Base-by-base conservation (phyloP, 2,888 invertebrate genomes). In the Ophion costatus region DNA sequence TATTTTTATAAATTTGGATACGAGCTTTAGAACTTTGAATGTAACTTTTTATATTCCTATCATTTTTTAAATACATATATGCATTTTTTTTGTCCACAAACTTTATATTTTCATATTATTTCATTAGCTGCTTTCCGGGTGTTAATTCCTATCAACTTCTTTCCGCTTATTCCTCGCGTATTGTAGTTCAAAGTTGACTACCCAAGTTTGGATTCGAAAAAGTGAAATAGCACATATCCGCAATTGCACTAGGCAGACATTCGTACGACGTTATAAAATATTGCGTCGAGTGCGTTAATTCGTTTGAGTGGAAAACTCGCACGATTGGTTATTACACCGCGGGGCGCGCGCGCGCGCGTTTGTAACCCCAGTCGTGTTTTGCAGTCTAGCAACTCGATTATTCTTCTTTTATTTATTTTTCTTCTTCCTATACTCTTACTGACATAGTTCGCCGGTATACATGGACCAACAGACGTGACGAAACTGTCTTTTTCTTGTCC, bases 291-390 rank as follows among this genome's bases (percentile, higher is more conserved):
- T 29, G 2, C 57, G 73, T 66, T 66, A 67, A 66, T 57, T 59
- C 80, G 66, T 74, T 74, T 67, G 80, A 80, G 80, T 67, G 74
- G 76, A 80, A 80, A 74, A 80, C 66, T 74, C 80, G 74, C 80
- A 67, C 79, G 71, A 79, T 79, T 71, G 67, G 59, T 74, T 80
- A 73, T 80, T 63, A 42, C 74, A 77, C 71, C 77, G 75, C 69
- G 81, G 75, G 66, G 67, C 78, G 73, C 64, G 67, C 73, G 73
- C 73, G 73, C 73, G 71, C 73, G 67, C 56, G 59, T 63, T n/a
- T 24, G 67, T 79, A 56, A 66, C 51, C 22, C 71, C 66, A 57
- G 24, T 69, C 69, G 78, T 70, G 45, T 57, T 51, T 66, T 51
- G 66, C 59, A 57, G n/a, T 66, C 80, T 38, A 29, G 5, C 57